phyloP scores from a whole-genome alignment of 2,888 invertebrate species.

The Hoplodrina blanda region DNA sequence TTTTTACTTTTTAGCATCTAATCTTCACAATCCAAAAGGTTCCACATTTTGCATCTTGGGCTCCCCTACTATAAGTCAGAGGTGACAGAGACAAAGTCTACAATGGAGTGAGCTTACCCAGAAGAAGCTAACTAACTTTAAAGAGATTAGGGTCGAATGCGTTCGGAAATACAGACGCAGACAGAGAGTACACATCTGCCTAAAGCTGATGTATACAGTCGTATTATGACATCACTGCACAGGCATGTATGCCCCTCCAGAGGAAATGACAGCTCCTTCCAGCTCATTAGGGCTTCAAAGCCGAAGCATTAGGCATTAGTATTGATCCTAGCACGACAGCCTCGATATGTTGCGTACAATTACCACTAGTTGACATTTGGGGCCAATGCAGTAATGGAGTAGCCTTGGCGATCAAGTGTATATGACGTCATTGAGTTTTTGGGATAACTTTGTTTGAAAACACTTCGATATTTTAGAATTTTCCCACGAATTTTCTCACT shows the following conservation, averaged over 20 bases:
- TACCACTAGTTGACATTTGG: constrained; percentile 17
- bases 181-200: no score
- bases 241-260: not conserved
- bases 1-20: no score
- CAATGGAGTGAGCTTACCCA: no score
- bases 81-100: no score
- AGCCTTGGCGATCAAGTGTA: constrained; percentile 43
- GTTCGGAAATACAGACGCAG: no score
- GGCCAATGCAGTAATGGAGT: constrained; percentile 32
- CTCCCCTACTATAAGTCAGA: no score
- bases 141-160: no score
- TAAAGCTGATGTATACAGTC: no score
- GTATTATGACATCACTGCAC: no score
- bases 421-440: constrained; percentile 20
- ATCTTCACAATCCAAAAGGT: no score
- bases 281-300: constrained; percentile 10
- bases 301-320: constrained; percentile 26
- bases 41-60: no score
- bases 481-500: not conserved
- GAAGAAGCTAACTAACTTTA: no score
- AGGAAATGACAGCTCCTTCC: constrained; percentile 1
- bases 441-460: constrained; percentile 9
- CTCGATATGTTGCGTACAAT: constrained; percentile 20
- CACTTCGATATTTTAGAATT: not conserved
- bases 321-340: constrained; percentile 22